phyloP scores from a whole-genome alignment of 2,113 vertebrate genomes.

The Galbula dea region DNA sequence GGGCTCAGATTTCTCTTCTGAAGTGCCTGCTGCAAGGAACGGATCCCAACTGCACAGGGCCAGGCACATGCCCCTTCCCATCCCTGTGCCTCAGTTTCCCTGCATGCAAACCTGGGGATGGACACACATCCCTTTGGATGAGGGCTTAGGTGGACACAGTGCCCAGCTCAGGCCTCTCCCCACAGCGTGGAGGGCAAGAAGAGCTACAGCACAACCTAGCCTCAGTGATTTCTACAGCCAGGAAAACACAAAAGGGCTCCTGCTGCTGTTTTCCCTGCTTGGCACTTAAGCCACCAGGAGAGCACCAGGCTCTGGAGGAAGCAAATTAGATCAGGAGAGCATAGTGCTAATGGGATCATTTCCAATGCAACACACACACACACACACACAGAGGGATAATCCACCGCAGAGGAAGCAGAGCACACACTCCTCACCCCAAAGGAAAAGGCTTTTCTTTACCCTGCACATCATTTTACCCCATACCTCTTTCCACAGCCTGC shows the following conservation, averaged over 20 bases:
- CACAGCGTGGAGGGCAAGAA: rapidly evolving
- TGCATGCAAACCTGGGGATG: rapidly evolving
- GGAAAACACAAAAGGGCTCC: not conserved
- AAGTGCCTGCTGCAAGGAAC: rapidly evolving
- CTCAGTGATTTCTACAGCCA: not conserved
- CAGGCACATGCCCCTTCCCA: not conserved
- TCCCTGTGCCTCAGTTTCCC: not conserved
- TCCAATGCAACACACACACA: not conserved
- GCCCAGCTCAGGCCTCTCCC: not conserved
- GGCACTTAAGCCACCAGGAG: not conserved
- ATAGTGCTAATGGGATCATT: not conserved
- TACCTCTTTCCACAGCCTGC: not conserved
- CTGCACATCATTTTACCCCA: not conserved
- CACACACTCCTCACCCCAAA: not conserved
- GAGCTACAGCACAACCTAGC: rapidly evolving
- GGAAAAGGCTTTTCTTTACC: not conserved
- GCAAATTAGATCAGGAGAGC: conserved; percentile 31
- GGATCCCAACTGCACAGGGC: not conserved
- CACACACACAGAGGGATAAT: not conserved
- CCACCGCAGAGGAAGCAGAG: not conserved
- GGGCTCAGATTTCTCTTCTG: not conserved
- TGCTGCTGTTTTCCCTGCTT: not conserved
- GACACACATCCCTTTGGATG: rapidly evolving
- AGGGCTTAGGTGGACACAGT: not conserved
- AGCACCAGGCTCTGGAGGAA: not conserved